These are phyloP conservation scores for Xiphophorus maculatus DNA, from an alignment of 2,113 vertebrate species.

Conservation along the genomic window DNA sequence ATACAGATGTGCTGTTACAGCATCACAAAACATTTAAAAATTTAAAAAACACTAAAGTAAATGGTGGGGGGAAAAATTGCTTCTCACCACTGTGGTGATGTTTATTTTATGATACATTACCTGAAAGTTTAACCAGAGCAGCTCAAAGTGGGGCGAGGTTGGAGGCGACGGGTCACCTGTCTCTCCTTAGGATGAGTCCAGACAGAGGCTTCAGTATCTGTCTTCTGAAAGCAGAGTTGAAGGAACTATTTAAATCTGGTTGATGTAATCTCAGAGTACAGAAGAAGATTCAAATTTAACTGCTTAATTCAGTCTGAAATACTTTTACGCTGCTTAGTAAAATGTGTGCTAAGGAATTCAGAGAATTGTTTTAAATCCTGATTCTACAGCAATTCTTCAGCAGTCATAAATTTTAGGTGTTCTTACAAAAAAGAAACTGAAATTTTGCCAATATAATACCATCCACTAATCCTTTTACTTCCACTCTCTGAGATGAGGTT, in stretches of 20 bases:
- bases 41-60: neutral
- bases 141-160: neutral
- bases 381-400: neutral
- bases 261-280: no score
- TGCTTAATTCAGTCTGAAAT: neutral
- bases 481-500: neutral
- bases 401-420: no score
- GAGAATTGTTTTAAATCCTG: no score
- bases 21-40: neutral
- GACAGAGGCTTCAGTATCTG: neutral
- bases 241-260: neutral
- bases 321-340: no score
- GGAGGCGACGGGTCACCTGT: neutral
- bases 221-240: neutral
- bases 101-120: neutral
- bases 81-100: neutral
- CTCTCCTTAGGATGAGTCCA: neutral
- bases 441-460: no score
- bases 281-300: neutral
- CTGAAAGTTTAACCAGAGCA: neutral
- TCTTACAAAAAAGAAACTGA: no score
- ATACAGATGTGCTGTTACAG: neutral
- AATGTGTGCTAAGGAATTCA: no score
- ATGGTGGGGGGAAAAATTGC: neutral
- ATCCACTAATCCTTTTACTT: neutral